phyloP scores from a whole-genome alignment of 2,888 invertebrate species.

The Enchytraeus crypticus region DNA sequence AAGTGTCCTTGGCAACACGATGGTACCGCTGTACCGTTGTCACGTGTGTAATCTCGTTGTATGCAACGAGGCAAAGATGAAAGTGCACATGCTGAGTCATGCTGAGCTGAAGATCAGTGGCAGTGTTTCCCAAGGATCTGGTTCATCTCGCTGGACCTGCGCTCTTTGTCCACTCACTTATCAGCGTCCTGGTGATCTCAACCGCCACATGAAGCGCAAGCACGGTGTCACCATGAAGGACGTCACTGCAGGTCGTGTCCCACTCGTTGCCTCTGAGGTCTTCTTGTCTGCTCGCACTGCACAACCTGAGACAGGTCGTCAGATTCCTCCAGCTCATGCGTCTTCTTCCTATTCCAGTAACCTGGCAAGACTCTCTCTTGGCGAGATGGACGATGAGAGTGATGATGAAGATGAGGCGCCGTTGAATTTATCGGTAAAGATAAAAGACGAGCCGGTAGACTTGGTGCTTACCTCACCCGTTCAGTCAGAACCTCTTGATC shows the following conservation, averaged over 20 bases:
- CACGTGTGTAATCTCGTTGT: constrained; percentile 14
- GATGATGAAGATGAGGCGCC: constrained; percentile 24
- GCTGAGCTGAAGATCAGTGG: too few relatives aligned
- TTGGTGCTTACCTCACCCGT: too few relatives aligned
- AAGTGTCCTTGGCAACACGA: too few relatives aligned
- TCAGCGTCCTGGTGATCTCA: constrained; percentile 40
- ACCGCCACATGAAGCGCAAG: constrained; percentile 42
- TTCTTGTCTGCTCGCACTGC: not conserved
- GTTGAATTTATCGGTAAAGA: constrained; percentile 15
- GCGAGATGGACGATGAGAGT: too few relatives aligned
- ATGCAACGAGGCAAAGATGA: constrained; percentile 14
- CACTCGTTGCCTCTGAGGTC: not conserved
- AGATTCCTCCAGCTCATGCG: not conserved
- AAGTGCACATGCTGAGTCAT: constrained; percentile 20
- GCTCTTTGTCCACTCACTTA: constrained; percentile 29
- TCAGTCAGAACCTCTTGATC: constrained; percentile 18
- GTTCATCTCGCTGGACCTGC: constrained; percentile 17
- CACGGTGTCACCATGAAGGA: constrained; percentile 36
- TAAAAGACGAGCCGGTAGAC: not conserved
- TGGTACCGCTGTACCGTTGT: too few relatives aligned
- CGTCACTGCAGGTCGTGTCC: not conserved
- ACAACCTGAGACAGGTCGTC: not conserved
- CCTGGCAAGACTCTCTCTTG: not conserved
- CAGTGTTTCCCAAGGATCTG: not conserved
- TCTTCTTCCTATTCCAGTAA: not conserved